These are phyloP conservation scores for Penaeus indicus DNA, from an alignment of 1,140 invertebrate species.

Conservation along the genomic window DNA sequence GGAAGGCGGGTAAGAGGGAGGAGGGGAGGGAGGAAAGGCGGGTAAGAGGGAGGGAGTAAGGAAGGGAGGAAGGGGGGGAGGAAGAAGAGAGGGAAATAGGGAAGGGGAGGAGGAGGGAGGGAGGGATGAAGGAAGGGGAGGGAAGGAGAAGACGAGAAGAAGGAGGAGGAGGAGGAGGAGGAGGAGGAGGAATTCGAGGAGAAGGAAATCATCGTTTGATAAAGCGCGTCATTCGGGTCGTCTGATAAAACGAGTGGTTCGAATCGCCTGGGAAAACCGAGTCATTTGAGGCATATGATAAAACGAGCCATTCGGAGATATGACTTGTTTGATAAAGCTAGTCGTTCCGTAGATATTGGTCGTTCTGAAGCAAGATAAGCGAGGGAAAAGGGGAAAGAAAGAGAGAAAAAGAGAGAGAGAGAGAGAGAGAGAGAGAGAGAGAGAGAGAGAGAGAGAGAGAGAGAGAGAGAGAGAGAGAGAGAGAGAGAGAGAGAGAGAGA, in stretches of 20 bases:
- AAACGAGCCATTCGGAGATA: background rate
- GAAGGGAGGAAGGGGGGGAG: background rate
- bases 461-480: too few relatives aligned
- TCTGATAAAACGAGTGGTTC: background rate
- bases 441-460: too few relatives aligned
- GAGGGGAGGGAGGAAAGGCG: too few relatives aligned
- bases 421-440: too few relatives aligned
- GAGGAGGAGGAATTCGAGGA: background rate
- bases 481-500: too few relatives aligned
- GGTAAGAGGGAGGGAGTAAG: too few relatives aligned
- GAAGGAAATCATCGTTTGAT: constrained; percentile 30
- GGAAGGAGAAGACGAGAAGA: background rate
- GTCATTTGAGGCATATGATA: background rate
- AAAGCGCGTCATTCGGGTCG: background rate
- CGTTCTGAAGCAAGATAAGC: constrained; percentile 1
- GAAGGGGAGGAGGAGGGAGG: background rate
- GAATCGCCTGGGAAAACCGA: too few relatives aligned
- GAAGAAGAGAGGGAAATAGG: too few relatives aligned
- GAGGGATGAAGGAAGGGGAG: background rate
- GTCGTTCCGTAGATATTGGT: constrained; percentile 15
- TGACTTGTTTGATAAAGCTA: background rate
- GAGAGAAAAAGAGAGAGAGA: too few relatives aligned
- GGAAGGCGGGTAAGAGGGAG: background rate
- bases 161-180: background rate
- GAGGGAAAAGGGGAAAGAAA: background rate